These are phyloP conservation scores for Perodicticus potto DNA, from an alignment of 2,797 vertebrate genomes.

Conservation along the genomic window DNA sequence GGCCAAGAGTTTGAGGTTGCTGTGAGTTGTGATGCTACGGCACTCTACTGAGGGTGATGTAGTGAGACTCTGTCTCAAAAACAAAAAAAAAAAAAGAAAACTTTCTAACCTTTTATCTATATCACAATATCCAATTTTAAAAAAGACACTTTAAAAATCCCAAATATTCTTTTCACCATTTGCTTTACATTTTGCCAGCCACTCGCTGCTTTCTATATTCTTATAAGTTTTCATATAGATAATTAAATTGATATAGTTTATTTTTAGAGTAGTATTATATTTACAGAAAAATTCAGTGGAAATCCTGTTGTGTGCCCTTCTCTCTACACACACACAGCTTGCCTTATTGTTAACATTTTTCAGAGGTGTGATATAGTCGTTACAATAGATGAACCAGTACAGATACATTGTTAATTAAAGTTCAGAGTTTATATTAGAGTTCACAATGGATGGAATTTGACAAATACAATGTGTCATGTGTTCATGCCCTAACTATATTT, in stretches of 20 bases:
- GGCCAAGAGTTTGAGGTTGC: too few species aligned
- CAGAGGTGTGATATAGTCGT: not conserved
- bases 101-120: slow-evolving; percentile 29
- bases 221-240: not conserved
- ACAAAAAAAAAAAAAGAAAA: not conserved
- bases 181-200: not conserved
- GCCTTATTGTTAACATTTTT: not conserved
- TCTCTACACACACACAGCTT: not conserved
- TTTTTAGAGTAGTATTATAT: slow-evolving; percentile 54
- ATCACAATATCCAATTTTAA: slow-evolving; percentile 28
- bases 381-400: not conserved
- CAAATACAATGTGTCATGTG: not conserved
- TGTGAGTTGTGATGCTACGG: too few species aligned
- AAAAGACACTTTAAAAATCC: slow-evolving; percentile 15
- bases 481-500: not conserved
- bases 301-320: not conserved
- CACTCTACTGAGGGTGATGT: too few species aligned
- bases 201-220: not conserved
- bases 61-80: too few species aligned
- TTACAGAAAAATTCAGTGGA: not conserved
- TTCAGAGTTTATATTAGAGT: not conserved
- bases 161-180: not conserved
- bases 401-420: not conserved
- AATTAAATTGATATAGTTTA: slow-evolving; percentile 7
- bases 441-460: not conserved